Evolutionary conservation across 2,888 invertebrate species (phyloP), one percentile per base, ranked within the genome.

Genomic region (Drosophila aldrichi): DNA sequence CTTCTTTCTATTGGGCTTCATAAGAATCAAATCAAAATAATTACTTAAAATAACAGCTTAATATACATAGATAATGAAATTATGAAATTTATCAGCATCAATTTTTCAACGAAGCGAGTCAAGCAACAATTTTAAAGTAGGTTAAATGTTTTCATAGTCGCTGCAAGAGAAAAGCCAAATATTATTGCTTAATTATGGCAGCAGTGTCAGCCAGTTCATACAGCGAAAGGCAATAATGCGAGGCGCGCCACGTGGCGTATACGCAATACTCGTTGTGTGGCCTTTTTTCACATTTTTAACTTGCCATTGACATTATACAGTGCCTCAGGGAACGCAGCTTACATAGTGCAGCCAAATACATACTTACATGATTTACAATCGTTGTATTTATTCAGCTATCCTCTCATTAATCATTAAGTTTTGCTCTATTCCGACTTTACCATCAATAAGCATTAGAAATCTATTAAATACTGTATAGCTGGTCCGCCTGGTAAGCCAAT

Each of bases 361-460:
- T 41, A 0, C 0, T 61, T 3, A 29, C 3, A 36, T 6, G 32
- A 8, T 8, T 8, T 49, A 18, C 32, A 49, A 3, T 48, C 18
- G 18, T 29, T 48, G 6, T 29, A 52, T 18, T 14, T 25, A 12
- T n/a, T 40, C 51, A 20, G 16, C 48, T 41, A 18, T 10, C n/a
- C 9, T 18, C 40, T 9, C 60, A 77, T 77, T 65, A 64, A 65
- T 74, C 74, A 77, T 60, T 71, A 52, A 0, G 49, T n/a, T 18
- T n/a, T 10, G 29, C 29, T 6, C 2, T n/a, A 10, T 12, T 32
- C n/a, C 22, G 20, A 22, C 58, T 22, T 41, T 49, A 60, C 44
- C 64, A 65, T 58, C 60, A 61, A 71, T 58, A 71, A 57, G 32
- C 25, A 46, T 54, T 57, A 54, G 36, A 49, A 55, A 77, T 61